Percentiles rank a stretch among this genome's conserved stretches.
phyloP scores from a whole-genome alignment of 2,888 invertebrate species.

The Cephus runcator region DNA sequence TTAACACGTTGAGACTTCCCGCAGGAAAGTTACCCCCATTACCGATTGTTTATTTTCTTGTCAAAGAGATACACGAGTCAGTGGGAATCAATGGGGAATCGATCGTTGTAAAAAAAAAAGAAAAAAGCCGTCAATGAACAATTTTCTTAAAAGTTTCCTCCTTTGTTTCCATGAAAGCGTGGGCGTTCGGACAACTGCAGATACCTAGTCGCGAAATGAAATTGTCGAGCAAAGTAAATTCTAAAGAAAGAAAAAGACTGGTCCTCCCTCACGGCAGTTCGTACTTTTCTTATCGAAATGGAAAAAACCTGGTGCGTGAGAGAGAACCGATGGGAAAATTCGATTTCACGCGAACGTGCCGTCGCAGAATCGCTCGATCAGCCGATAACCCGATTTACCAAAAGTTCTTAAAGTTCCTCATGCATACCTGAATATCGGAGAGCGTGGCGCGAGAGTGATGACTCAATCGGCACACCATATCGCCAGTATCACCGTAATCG shows the following conservation, averaged over 20 bases:
- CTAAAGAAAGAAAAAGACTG: neutral
- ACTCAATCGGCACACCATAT: constrained; percentile 91
- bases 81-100: no score
- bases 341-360: constrained; percentile 46
- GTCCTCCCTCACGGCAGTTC: neutral
- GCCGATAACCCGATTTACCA: constrained; percentile 5
- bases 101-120: no score
- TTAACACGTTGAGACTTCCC: neutral
- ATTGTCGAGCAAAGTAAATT: neutral
- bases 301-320: constrained; percentile 44
- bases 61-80: no score
- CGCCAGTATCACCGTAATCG: constrained; percentile 93
- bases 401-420: neutral
- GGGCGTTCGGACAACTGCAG: neutral
- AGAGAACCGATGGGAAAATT: constrained; percentile 35
- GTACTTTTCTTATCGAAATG: constrained; percentile 9
- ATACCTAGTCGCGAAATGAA: neutral
- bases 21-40: no score
- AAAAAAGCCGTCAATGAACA: no score
- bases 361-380: constrained; percentile 35
- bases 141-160: neutral
- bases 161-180: neutral
- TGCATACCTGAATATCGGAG: constrained; percentile 82
- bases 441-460: constrained; percentile 91
- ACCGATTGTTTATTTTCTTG: no score